Evolutionary conservation across 2,888 invertebrate species (phyloP).

Genomic region (Drosophila parthenogenetica): DNA sequence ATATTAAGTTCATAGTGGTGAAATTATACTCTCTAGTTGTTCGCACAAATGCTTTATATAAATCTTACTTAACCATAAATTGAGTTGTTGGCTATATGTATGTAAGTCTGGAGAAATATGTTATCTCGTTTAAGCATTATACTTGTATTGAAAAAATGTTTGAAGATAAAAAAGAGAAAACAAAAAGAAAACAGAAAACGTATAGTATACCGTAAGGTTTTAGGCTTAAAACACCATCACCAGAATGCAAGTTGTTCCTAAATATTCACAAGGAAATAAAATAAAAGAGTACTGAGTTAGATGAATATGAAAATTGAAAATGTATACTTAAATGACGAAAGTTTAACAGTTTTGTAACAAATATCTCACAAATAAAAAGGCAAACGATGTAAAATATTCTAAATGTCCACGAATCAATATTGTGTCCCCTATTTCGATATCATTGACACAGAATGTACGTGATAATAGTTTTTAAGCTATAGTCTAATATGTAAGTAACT

Average conservation of each 20-base stretch:
- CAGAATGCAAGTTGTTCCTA: constrained; percentile 28
- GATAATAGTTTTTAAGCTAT: constrained; percentile 29
- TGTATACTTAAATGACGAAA: constrained; percentile 4
- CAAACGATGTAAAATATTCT: constrained; percentile 25
- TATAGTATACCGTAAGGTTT: constrained; percentile 25
- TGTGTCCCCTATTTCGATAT: constrained; percentile 19
- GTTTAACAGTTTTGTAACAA: constrained; percentile 18
- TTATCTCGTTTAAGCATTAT: background rate
- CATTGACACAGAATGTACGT: constrained; percentile 20
- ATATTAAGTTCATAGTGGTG: constrained; percentile 7
- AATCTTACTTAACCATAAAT: constrained; percentile 16
- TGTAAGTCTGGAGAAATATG: background rate
- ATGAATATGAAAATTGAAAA: constrained; percentile 7
- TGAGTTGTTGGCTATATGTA: constrained; percentile 4
- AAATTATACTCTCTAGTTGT: constrained; percentile 4
- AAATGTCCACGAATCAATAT: constrained; percentile 9
- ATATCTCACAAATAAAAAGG: constrained; percentile 60
- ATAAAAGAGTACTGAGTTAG: background rate
- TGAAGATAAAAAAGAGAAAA: background rate
- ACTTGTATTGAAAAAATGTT: background rate
- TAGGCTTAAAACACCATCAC: constrained; percentile 39
- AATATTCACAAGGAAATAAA: constrained; percentile 28
- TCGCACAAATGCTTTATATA: constrained; percentile 8
- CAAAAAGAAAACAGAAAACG: background rate
- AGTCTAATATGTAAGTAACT: constrained; percentile 35